These are phyloP conservation scores for Donacobius atricapilla DNA, from an alignment of 2,113 vertebrate genomes.

Conservation along the genomic window DNA sequence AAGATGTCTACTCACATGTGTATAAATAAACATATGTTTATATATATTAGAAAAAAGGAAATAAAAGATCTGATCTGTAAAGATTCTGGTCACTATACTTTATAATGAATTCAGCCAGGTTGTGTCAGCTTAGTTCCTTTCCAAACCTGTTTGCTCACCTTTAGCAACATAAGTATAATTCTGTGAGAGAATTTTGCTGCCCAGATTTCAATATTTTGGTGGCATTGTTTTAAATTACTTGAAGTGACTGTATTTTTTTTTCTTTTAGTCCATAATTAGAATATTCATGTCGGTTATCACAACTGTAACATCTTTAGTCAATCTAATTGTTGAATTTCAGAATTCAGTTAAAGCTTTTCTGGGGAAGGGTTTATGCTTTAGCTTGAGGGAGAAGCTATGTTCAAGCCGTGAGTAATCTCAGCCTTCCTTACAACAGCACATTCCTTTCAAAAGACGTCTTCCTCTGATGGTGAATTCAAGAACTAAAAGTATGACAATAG, in stretches of 20 bases:
- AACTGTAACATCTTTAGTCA: not conserved
- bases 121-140: not conserved
- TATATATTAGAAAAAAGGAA: not conserved
- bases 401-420: not conserved
- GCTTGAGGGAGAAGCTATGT: not conserved
- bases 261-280: not conserved
- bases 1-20: not conserved
- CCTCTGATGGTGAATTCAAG: conserved; percentile 56
- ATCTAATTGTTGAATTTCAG: not conserved
- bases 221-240: not conserved
- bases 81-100: not conserved
- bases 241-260: not conserved
- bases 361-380: not conserved
- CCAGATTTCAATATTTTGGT: not conserved
- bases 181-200: not conserved
- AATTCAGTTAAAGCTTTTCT: not conserved
- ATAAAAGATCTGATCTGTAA: not conserved
- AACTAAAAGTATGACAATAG: conserved; percentile 66
- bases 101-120: not conserved
- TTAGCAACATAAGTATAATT: not conserved
- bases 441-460: conserved; percentile 60
- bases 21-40: not conserved
- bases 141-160: not conserved
- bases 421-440: conserved; percentile 15
- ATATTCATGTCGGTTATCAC: not conserved